Conservation (phyloP, 1,140 invertebrate genomes). For the Drosophila pseudoananassae region DNA sequence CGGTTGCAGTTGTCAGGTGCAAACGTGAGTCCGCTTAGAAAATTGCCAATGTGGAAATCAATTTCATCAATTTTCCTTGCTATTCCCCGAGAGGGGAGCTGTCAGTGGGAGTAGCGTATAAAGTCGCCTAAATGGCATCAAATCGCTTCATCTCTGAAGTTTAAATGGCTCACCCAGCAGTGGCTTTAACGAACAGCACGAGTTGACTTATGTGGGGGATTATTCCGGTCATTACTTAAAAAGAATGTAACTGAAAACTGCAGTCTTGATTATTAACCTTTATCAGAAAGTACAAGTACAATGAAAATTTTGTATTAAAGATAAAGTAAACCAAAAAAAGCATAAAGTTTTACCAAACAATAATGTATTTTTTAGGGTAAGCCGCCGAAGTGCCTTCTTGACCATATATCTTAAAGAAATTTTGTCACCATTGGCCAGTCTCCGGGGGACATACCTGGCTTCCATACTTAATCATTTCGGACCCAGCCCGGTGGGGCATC, state of each 20-base stretch:
- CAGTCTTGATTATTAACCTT: too few species aligned
- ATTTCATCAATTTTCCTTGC: slow-evolving; percentile 69
- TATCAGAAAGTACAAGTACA: too few species aligned
- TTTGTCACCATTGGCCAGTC: slow-evolving; percentile 8
- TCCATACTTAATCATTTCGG: slow-evolving; percentile 38
- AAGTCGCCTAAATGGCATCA: slow-evolving; percentile 17
- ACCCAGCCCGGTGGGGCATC: slow-evolving; percentile 1
- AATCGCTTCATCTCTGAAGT: slow-evolving; percentile 6
- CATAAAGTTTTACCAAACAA: neutral
- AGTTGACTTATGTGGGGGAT: slow-evolving; percentile 16
- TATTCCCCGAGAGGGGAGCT: neutral
- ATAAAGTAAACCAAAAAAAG: too few species aligned
- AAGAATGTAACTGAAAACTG: neutral
- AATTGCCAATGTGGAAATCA: slow-evolving; percentile 78
- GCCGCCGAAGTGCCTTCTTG: neutral
- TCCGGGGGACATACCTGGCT: slow-evolving; percentile 15
- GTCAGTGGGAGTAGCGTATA: slow-evolving; percentile 8
- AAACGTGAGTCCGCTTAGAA: slow-evolving; percentile 57
- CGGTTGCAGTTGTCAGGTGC: slow-evolving; percentile 67
- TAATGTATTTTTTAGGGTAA: neutral
- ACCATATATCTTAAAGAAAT: neutral
- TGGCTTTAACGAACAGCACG: slow-evolving; percentile 13
- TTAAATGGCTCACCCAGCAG: slow-evolving; percentile 20
- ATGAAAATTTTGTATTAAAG: too few species aligned
- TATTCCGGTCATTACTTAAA: neutral